Base-by-base conservation (phyloP, 2,113 vertebrate genomes). In the Channa argus region DNA sequence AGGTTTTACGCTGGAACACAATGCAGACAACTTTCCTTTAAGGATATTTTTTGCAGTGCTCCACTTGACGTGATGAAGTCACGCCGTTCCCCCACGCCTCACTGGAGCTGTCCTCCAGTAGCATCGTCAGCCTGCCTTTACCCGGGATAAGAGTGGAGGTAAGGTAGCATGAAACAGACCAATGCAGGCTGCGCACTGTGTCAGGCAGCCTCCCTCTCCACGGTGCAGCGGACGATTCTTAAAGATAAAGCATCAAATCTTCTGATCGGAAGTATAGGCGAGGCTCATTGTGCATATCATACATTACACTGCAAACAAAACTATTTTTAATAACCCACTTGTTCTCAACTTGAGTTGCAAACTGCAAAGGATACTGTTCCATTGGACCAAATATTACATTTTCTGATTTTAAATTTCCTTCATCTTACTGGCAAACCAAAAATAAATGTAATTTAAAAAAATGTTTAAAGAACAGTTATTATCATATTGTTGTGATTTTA, bases 21-120 rank as follows among this genome's bases (percentile, higher is more conserved):
- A 9, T 3, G 8, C 43, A 45, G 64, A 3, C 36, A 9, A 50
- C 24, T 76, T 73, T 59, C 13, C 38, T 46, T 66, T 73, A 59
- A 14, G 43, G 36, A 0, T 49, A n/a, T 38, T 10, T 43, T 82
- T 86, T 76, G 13, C 74, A 74, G 85, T 46, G 85, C 77, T 81
- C 43, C 41, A 24, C 73, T 73, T 74, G 80, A 83, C 85, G 79
- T 84, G 88, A 92, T 92, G 91, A 92, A 89, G 88, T 91, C 86
- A 89, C 60, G 53, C 58, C 50, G 46, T 52, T 58, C 53, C 24
- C 45, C 68, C 80, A 82, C 91, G 83, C 85, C 89, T 84, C 71
- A 38, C 65, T 64, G 60, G 68, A 80, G 47, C 58, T 70, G 51
- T 78, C 77, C 80, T 71, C 89, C 88, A 84, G 74, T 88, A 78